These are phyloP conservation scores for Acheta domesticus DNA, from an alignment of 2,888 invertebrate genomes.

Conservation along the genomic window DNA sequence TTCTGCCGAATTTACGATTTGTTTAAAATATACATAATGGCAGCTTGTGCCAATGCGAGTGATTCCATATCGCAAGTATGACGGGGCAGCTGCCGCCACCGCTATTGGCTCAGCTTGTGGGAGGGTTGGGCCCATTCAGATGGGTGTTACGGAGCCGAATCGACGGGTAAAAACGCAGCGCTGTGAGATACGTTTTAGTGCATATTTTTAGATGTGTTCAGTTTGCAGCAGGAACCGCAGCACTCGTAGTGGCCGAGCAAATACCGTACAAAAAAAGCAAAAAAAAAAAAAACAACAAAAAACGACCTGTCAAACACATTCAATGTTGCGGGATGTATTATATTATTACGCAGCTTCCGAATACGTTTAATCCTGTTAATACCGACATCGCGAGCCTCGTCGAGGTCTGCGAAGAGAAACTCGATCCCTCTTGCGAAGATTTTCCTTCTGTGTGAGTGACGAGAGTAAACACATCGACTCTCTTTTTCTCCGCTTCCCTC, in stretches of 20 bases:
- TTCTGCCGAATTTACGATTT: constrained; percentile 6
- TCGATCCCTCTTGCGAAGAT: too few relatives aligned
- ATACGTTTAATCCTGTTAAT: too few relatives aligned
- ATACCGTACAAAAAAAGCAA: not conserved
- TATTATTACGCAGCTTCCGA: too few relatives aligned
- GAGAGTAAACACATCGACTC: too few relatives aligned
- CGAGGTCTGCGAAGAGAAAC: too few relatives aligned
- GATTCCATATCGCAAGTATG: too few relatives aligned
- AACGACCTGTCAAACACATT: not conserved
- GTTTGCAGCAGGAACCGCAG: not conserved
- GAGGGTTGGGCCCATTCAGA: not conserved
- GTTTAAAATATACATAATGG: constrained; percentile 7
- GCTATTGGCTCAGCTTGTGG: not conserved
- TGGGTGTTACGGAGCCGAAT: not conserved
- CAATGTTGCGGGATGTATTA: not conserved
- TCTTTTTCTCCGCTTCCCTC: too few relatives aligned
- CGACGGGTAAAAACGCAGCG: not conserved
- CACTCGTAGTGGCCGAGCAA: not conserved
- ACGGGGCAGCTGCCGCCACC: not conserved
- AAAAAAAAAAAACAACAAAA: not conserved
- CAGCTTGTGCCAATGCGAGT: not conserved
- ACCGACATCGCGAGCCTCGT: too few relatives aligned
- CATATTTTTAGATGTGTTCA: not conserved
- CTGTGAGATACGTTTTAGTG: not conserved
- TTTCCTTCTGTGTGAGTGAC: too few relatives aligned